Conservation (phyloP, 2,888 invertebrate genomes). For the Acanthosoma haemorrhoidale region DNA sequence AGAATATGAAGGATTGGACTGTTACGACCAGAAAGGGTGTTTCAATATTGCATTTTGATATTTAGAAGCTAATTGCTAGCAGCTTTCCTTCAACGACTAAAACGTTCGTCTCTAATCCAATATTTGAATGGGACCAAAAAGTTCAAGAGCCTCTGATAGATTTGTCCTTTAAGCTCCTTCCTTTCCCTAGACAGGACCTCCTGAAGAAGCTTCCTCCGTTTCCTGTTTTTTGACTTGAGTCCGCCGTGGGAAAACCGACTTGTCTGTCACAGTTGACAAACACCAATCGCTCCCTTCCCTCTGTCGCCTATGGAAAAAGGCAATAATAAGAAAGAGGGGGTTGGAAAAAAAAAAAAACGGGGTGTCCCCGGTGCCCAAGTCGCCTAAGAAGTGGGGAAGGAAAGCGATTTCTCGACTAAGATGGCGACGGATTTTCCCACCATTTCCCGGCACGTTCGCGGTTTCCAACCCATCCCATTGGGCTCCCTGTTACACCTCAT, state of each 20-base stretch:
- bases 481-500: conserved; percentile 32
- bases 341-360: no score
- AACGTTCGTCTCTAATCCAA: no score
- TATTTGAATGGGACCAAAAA: neutral
- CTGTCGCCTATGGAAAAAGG: neutral
- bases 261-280: conserved; percentile 20
- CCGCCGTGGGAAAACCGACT: conserved; percentile 3
- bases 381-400: neutral
- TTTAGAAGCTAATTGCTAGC: no score
- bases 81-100: no score
- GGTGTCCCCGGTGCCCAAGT: no score
- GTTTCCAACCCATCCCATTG: conserved; percentile 32
- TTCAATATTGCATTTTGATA: no score
- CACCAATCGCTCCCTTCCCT: no score
- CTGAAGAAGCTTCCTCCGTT: conserved; percentile 1
- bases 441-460: conserved; percentile 31
- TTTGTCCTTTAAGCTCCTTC: conserved; percentile 6
- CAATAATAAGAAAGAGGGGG: neutral
- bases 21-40: no score
- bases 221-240: conserved; percentile 20
- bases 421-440: conserved; percentile 3
- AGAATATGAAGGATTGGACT: no score
- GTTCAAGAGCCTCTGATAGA: neutral
- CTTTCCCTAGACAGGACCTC: no score
- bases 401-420: neutral